A percentile compares a stretch with the other conserved stretches of the same genome.
phyloP scores from a whole-genome alignment of 2,113 vertebrate species.

The Microcebus ravelobensis region DNA sequence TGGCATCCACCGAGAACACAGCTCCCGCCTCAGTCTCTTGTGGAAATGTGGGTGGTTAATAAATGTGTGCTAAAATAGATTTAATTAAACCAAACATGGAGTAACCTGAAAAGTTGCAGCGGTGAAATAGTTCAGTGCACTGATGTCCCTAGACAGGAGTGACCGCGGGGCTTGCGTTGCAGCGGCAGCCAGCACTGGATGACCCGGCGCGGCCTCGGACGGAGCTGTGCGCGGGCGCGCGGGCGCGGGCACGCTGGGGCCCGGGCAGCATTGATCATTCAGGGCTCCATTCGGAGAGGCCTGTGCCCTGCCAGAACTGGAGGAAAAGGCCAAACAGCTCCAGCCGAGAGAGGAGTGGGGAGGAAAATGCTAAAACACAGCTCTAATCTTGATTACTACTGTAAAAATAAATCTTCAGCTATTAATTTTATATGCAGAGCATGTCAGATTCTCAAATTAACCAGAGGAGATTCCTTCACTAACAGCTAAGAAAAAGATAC shows the following conservation, averaged over 20 bases:
- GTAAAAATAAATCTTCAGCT: constrained; percentile 52
- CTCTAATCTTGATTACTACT: constrained; percentile 57
- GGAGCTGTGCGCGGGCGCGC: neutral
- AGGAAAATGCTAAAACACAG: constrained; percentile 33
- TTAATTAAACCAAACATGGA: neutral
- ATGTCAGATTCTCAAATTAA: constrained; percentile 79
- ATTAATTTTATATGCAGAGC: constrained; percentile 74
- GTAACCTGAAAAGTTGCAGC: neutral
- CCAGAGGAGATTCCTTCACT: constrained; percentile 67
- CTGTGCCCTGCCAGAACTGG: neutral
- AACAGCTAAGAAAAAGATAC: constrained; percentile 67
- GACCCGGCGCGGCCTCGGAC: neutral
- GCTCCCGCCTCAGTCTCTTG: neutral
- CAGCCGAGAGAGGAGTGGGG: neutral
- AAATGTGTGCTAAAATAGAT: constrained; percentile 14
- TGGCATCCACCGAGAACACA: neutral
- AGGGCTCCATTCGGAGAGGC: neutral
- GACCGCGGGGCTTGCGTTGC: neutral
- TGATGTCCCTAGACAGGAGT: neutral
- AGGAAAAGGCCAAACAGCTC: constrained; percentile 51
- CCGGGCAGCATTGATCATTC: constrained; percentile 57
- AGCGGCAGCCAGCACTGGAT: neutral
- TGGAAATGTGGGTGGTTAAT: neutral
- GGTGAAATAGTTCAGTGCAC: neutral
- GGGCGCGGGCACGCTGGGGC: neutral